Evolutionary conservation across 1,140 invertebrate genomes (phyloP).

Genomic region (Choristoneura fumiferana): DNA sequence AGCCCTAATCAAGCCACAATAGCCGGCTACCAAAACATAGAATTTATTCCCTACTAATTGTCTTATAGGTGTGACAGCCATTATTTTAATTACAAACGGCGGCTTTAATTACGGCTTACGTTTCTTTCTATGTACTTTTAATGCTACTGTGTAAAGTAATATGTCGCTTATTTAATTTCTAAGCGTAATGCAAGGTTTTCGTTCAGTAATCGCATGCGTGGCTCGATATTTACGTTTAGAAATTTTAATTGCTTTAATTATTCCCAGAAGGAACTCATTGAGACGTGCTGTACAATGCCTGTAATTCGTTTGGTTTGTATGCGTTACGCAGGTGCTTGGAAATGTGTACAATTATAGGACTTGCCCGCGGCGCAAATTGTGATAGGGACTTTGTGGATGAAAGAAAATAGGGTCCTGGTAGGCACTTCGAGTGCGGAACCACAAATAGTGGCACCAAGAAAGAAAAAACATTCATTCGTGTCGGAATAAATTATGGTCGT

Average conservation of each 20-base stretch:
- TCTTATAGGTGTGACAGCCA: slow-evolving; percentile 74
- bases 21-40: slow-evolving; percentile 63
- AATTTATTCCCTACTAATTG: slow-evolving; percentile 71
- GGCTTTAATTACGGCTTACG: slow-evolving; percentile 60
- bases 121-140: slow-evolving; percentile 65
- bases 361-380: no score
- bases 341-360: not conserved
- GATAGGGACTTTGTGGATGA: no score
- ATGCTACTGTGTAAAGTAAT: slow-evolving; percentile 57
- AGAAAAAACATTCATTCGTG: no score
- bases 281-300: not conserved
- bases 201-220: not conserved
- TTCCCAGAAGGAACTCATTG: not conserved
- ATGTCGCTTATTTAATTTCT: slow-evolving; percentile 24
- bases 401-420: no score
- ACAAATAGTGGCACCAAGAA: no score
- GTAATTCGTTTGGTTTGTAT: slow-evolving; percentile 2
- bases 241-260: slow-evolving; percentile 11
- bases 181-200: not conserved
- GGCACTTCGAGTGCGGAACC: no score
- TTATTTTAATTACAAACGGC: slow-evolving; percentile 72
- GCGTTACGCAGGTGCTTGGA: not conserved
- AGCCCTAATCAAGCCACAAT: slow-evolving; percentile 62
- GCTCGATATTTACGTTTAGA: slow-evolving; percentile 13
- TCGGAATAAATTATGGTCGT: no score